Evolutionary conservation across 2,113 vertebrate genomes (phyloP), one percentile per base, ranked within the genome.

Genomic region (Stigmatopora nigra): DNA sequence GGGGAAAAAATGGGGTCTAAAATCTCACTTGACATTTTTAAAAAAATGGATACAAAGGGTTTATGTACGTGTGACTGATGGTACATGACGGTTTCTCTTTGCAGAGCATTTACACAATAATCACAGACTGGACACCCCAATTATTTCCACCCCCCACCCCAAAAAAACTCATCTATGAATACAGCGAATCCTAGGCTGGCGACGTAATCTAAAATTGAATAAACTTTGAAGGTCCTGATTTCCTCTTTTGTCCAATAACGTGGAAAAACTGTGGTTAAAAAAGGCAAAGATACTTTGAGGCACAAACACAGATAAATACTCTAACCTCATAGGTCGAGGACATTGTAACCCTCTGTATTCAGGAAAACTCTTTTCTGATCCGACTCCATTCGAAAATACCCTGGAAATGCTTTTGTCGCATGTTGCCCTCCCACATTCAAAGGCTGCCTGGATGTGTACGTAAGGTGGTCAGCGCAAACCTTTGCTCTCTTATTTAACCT

Each of bases 61-160:
- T 63, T 68, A 63, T 61, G 75, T 67, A 81, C 78, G 68, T 55
- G 48, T 17, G 36, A 76, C 84, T 78, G 72, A 83, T 78, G 64
- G 44, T 74, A 78, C 16, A 69, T 59, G 68, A 84, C 82, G 70
- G 48, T 82, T 81, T 66, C 16, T 47, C 67, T 79, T 73, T 62
- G 68, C 70, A 19, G 48, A 69, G 57, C 0, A 14, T 59, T 61
- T 14, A 56, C 31, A 3, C 0, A 15, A 13, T 51, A 68, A 75
- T 81, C 77, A 63, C 57, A 63, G 41, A 60, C 57, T 49, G 74
- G 55, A 64, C 61, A 73, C 22, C 60, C 64, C 69, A 67, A 83
- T 72, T 55, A 78, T 59, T 4, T 8, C 38, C 4, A 38, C 38
- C 38, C 38, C 9, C 6, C 38, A 6, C 38, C 38, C 38, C n/a